A percentile compares a stretch with the other conserved stretches of the same genome.
Conservation (phyloP, 2,888 invertebrate genomes). For the Branchellion lobata region DNA sequence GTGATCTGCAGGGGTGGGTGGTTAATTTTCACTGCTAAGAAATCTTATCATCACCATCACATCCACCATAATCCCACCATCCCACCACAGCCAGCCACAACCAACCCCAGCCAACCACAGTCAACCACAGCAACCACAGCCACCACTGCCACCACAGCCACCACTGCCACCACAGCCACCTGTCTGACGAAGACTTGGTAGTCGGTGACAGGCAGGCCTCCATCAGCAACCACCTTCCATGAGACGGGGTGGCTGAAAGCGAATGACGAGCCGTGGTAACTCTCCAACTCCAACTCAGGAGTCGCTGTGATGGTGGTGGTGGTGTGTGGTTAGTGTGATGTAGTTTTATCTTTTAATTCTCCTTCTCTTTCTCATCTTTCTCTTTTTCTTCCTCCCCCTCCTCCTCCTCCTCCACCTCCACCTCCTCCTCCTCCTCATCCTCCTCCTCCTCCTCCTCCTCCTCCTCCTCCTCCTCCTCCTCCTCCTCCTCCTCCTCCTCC, state of each 20-base stretch:
- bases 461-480: constrained; percentile 12
- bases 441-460: no score
- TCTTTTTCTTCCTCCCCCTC: constrained; percentile 10
- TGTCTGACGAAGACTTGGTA: constrained; percentile 21
- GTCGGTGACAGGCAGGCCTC: constrained; percentile 36
- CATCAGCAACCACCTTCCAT: constrained; percentile 27
- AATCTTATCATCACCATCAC: no score
- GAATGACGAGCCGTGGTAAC: background rate
- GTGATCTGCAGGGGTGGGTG: background rate
- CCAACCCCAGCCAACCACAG: no score
- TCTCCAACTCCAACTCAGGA: background rate
- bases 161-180: background rate
- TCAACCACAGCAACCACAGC: no score
- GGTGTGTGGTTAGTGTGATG: no score
- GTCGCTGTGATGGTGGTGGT: background rate
- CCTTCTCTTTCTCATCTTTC: background rate
- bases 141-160: no score
- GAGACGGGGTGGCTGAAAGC: constrained; percentile 15
- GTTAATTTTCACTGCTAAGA: no score
- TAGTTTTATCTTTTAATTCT: no score
- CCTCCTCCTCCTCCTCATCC: no score
- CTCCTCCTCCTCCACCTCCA: background rate
- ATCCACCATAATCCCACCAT: no score
- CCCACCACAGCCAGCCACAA: no score
- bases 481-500: constrained; percentile 30